A percentile compares a stretch with the other conserved stretches of the same genome.
Evolutionary conservation across 2,113 vertebrate species (phyloP).

Genomic region (Onychostoma macrolepis): DNA sequence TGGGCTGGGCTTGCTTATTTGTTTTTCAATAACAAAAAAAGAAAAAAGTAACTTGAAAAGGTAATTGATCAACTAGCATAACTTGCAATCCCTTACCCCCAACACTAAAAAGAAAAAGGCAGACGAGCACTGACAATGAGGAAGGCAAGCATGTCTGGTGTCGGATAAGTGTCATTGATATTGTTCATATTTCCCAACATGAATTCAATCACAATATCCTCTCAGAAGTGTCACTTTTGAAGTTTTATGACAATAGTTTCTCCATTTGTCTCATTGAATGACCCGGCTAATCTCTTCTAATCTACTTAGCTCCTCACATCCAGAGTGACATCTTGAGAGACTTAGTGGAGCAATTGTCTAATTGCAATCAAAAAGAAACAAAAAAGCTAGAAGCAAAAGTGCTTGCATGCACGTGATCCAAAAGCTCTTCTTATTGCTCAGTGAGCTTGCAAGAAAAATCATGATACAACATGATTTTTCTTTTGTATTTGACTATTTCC

Average conservation of each 20-base stretch:
- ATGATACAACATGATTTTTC: not conserved
- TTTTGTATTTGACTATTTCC: not conserved
- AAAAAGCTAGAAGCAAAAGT: not conserved
- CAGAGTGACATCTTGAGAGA: not conserved
- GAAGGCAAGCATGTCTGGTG: constrained; percentile 13
- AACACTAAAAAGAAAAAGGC: not conserved
- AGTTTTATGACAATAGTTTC: no score
- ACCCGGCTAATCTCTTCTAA: not conserved
- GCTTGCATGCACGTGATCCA: not conserved
- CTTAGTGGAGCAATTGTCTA: not conserved
- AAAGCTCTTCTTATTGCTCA: not conserved
- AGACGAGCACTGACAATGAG: constrained; percentile 21
- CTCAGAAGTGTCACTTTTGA: constrained; percentile 25
- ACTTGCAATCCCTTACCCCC: no score
- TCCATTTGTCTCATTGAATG: not conserved
- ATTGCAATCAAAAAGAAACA: not conserved
- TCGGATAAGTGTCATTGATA: constrained; percentile 19
- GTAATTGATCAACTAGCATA: no score
- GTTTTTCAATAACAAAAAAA: no score
- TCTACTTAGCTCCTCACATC: not conserved
- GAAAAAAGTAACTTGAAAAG: no score
- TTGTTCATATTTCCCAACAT: constrained; percentile 27
- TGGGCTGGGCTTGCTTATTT: no score
- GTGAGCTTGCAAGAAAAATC: not conserved
- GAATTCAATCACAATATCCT: not conserved